A percentile compares a stretch with the other conserved stretches of the same genome.
These are phyloP conservation scores for Trichomalopsis sarcophagae DNA, from an alignment of 1,140 invertebrate genomes.

Conservation along the genomic window DNA sequence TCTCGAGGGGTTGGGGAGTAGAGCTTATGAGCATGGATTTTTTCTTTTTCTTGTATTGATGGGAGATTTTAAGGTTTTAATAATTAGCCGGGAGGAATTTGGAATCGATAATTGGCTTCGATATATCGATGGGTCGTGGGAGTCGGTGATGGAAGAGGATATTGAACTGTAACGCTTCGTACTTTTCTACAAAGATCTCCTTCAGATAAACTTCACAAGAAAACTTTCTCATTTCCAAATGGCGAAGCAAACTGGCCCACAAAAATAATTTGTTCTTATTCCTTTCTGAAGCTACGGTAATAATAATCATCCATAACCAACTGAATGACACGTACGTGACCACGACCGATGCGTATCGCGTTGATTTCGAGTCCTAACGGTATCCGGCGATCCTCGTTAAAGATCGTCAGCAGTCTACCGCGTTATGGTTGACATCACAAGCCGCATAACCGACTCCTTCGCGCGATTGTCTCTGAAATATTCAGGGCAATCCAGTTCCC, in stretches of 20 bases:
- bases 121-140: too few relatives aligned
- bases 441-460: constrained; percentile 22
- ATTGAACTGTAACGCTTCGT: too few relatives aligned
- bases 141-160: too few relatives aligned
- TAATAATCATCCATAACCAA: too few relatives aligned
- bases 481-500: constrained; percentile 45
- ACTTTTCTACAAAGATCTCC: too few relatives aligned
- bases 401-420: neutral
- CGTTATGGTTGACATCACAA: neutral
- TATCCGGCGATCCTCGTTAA: neutral
- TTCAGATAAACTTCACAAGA: too few relatives aligned
- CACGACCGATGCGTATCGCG: neutral
- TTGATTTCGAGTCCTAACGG: neutral
- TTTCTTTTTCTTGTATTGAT: neutral
- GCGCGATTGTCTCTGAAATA: constrained; percentile 48
- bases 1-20: neutral
- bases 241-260: too few relatives aligned
- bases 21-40: neutral
- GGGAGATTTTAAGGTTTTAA: neutral
- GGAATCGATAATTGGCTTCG: too few relatives aligned
- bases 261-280: too few relatives aligned
- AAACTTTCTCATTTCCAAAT: too few relatives aligned
- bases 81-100: neutral
- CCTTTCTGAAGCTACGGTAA: too few relatives aligned
- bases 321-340: neutral